Evolutionary conservation across 1,140 invertebrate genomes (phyloP), one percentile per base, ranked within the genome.

Genomic region (Heliothis virescens): DNA sequence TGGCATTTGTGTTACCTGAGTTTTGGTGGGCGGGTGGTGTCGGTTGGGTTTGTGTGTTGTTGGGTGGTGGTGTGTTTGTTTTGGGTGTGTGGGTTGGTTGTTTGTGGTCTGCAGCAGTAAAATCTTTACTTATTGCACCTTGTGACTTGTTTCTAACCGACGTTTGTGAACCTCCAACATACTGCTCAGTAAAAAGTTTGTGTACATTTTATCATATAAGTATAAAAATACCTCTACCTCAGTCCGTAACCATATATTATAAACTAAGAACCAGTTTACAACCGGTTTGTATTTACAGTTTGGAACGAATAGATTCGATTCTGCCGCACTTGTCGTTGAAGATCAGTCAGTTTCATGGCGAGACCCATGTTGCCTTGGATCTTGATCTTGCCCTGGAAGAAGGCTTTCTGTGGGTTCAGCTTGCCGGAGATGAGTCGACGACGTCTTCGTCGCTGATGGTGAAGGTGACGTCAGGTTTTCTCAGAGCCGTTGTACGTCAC

Each of bases 301-400:
- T 98, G 7, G 97, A 95, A 78, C 96, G 95, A 60, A 98, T 95
- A 47, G 96, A 94, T 81, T 97, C 97, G 86, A 98, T 97, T 92
- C 97, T 96, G 55, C 96, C 95, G 18, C 96, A 97, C 97, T 0
- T 96, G 95, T 80, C 96, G 96, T 87, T 98, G 97, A 71, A 99
- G 95, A 85, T 99, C 98, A 63, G 97, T 97, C 47, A 99, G 93
- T 92, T 99, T 99, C 98, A 99, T 98, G 3, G 98, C 98, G 11
- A 99, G 95, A 0, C 98, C 98, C 97, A 99, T 99, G 89, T 99
- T 99, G 57, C 99, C 99, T 92, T 98, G 97, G 69, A 99, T 97
- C 94, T 99, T 99, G 16, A 99, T 96, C 93, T 99, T 99, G 18
- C 98, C 99, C 95, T 99, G 98, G 96, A 99, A 99, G 93, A 99